Conservation (phyloP, 2,113 vertebrate species). For the Diadophis punctatus region DNA sequence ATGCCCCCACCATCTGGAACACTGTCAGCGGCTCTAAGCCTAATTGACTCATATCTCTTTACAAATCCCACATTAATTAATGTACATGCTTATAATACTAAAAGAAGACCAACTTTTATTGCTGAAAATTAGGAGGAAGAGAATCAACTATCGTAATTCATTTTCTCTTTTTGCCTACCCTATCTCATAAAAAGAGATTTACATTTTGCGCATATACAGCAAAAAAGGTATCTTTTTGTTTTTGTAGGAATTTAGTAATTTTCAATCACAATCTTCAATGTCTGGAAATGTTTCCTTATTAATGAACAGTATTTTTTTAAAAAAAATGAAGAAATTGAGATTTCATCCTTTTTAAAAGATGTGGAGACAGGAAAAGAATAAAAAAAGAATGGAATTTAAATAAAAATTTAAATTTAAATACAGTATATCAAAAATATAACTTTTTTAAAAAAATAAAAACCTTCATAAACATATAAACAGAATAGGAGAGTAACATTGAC, state of each 20-base stretch:
- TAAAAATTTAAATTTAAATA: background rate
- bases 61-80: background rate
- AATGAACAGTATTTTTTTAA: background rate
- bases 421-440: background rate
- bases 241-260: background rate
- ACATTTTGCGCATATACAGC: background rate
- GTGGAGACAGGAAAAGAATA: background rate
- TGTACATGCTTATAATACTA: background rate
- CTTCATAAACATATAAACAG: background rate
- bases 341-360: background rate
- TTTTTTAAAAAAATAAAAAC: background rate
- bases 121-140: background rate
- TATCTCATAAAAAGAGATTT: background rate
- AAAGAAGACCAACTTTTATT: background rate
- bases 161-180: background rate
- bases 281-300: background rate
- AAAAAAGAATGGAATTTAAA: background rate
- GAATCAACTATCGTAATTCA: background rate
- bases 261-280: background rate
- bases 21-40: background rate
- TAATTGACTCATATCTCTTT: slow-evolving; percentile 1
- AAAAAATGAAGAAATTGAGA: background rate
- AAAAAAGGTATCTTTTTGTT: background rate
- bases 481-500: background rate
- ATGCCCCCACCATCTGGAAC: slow-evolving; percentile 18